Evolutionary conservation across 2,888 invertebrate species (phyloP), one percentile per base, ranked within the genome.

Genomic region (Scelioninae gen. 1): DNA sequence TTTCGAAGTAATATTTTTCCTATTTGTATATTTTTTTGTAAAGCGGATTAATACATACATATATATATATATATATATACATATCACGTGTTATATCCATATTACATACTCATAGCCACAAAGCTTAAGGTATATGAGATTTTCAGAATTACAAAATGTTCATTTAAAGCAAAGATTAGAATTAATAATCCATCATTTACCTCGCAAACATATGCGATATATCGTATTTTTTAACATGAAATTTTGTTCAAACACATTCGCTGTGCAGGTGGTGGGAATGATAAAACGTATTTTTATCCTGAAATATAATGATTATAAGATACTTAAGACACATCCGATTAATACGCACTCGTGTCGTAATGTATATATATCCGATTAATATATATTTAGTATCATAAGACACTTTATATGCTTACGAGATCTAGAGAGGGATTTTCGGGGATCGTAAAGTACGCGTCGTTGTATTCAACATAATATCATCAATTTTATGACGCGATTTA

Each of bases 271-370:
- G 65, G 11, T 56, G 23, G 34, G 15, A 49, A 56, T 65, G 56
- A 75, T 65, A 13, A 47, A 45, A 13, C 51, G 55, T 62, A 11
- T 3, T n/a, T 47, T 31, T 31, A n/a, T 4, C 34, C 47, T 77
- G 55, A 16, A 63, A 62, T 77, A 62, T 23, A 29, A 45, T 49
- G 38, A 62, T 71, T 71, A 40, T 15, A 55, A 11, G 47, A 56
- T 55, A 71, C 65, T 72, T 34, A 65, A 78, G 63, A 51, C 16
- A 65, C n/a, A 65, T 78, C 71, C 56, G 78, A 78, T 71, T 78
- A 78, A 63, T 63, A 49, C 32, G 47, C 2, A 69, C 55, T 78
- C 56, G 55, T 49, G 38, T 56, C 53, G 40, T 58, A 69, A 56
- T 23, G 23, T 38, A 45, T 38, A n/a, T n/a, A 56, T 15, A 69